Base-by-base conservation (phyloP, 2,797 vertebrate genomes). In the Neopelma chrysocephalum region DNA sequence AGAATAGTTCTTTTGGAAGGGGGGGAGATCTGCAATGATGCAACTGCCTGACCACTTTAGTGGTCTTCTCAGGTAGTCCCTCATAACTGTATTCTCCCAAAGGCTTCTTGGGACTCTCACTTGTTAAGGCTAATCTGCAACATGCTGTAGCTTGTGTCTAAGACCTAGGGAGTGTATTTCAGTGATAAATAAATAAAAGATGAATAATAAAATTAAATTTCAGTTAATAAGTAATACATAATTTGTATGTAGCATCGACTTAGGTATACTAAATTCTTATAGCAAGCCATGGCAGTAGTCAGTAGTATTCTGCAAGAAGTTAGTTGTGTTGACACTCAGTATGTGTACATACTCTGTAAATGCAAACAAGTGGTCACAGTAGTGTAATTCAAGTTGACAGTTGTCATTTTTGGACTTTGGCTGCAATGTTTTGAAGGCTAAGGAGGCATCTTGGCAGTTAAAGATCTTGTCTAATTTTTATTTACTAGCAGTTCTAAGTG, bases 1-100 rank as follows among this genome's bases (percentile, higher is more conserved):
- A 9, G 18, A 75, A 5, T 26, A 32, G 31, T 50, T 65, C 22
- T 11, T 75, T 65, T 85, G 68, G 20, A 36, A 73, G 15, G 47
- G 60, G n/a, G 19, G 4, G 12, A 3, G 12, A 3, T 57, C 25
- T 64, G 8, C 45, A 31, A 0, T 4, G 3, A 11, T 29, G 48
- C 58, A 68, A 10, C n/a, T 51, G 36, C 51, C 43, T 90, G 34
- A 66, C 43, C 13, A 12, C 22, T 45, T 70, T 34, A 50, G 70
- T 42, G 20, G 16, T 81, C 51, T 91, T 57, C 54, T 77, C n/a
- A 50, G 18, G 29, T 32, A 31, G 64, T 56, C 6, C 27, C 22
- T 70, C 40, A 3, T 26, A 77, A 48, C 51, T 78, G 13, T 45
- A 2, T 62, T 86, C 47, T 90, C 15, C 40, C 34, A 47, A 27